A percentile compares a stretch with the other conserved stretches of the same genome.
Conservation (phyloP, 2,888 invertebrate species). For the Apamea sordens region DNA sequence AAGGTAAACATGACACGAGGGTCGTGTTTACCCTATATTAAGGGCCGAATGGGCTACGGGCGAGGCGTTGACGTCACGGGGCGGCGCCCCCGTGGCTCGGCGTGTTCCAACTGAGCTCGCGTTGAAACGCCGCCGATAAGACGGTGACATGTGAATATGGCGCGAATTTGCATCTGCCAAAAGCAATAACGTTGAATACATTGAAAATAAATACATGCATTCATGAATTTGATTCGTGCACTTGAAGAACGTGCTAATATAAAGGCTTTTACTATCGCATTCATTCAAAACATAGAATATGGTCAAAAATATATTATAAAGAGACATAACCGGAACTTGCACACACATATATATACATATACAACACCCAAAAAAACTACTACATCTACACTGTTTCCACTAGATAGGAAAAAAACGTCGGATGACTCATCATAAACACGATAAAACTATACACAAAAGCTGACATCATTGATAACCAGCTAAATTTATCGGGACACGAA, state of each 20-base stretch:
- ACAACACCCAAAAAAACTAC: not conserved
- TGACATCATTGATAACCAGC: conserved; percentile 68
- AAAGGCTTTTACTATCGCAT: not conserved
- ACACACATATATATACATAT: not conserved
- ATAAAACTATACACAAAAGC: conserved; percentile 62
- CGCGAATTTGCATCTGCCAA: conserved; percentile 44
- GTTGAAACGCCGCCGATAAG: conserved; percentile 80
- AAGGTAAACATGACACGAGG: conserved; percentile 74
- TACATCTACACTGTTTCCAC: conserved; percentile 20
- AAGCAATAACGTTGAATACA: conserved; percentile 27
- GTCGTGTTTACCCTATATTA: conserved; percentile 75
- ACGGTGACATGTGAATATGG: conserved; percentile 72
- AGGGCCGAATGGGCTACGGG: conserved; percentile 68
- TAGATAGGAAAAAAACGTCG: conserved; percentile 31
- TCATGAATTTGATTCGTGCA: conserved; percentile 4
- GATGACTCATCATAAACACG: conserved; percentile 53
- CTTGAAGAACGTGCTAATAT: not conserved
- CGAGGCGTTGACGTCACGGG: conserved; percentile 83
- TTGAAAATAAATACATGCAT: conserved; percentile 20
- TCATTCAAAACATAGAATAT: not conserved
- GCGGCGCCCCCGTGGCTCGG: conserved; percentile 83
- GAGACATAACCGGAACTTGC: not conserved
- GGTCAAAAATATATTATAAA: not conserved
- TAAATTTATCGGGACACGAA: conserved; percentile 59
- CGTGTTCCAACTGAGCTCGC: conserved; percentile 77